Evolutionary conservation across 35 echinoderm and acorn worm genomes (phyloP).

Genomic region (Apostichopus californicus): DNA sequence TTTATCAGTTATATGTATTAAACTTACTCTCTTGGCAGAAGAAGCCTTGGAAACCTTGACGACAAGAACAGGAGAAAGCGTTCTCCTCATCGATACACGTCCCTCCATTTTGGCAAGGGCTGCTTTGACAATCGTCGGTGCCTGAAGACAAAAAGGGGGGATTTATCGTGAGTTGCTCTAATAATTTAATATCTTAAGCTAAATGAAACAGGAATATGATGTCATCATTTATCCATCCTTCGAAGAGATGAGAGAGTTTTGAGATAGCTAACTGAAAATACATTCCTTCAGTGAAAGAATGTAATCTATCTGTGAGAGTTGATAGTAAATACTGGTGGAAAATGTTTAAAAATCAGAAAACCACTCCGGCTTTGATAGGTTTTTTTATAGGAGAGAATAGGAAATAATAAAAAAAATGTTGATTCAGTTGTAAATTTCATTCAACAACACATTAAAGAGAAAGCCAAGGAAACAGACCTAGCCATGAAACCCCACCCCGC

Average conservation of each 20-base stretch:
- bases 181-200: background rate
- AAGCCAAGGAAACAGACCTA: too few relatives aligned
- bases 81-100: constrained; percentile 50
- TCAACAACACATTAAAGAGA: too few relatives aligned
- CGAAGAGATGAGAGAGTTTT: background rate
- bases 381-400: too few relatives aligned
- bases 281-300: too few relatives aligned
- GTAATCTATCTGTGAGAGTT: too few relatives aligned
- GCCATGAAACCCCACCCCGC: too few relatives aligned
- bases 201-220: background rate
- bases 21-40: constrained; percentile 56
- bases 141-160: constrained; percentile 13
- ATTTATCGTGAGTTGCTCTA: background rate
- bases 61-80: constrained; percentile 48
- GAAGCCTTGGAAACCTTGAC: constrained; percentile 39
- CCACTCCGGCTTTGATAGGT: too few relatives aligned
- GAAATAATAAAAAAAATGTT: too few relatives aligned
- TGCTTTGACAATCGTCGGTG: constrained; percentile 49
- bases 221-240: background rate
- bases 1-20: background rate
- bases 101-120: constrained; percentile 54
- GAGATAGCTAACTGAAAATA: background rate
- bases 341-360: too few relatives aligned
- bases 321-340: too few relatives aligned
- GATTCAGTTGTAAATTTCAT: too few relatives aligned